phyloP scores from a whole-genome alignment of 2,888 invertebrate genomes.

The Hydroisotoma schaefferi region DNA sequence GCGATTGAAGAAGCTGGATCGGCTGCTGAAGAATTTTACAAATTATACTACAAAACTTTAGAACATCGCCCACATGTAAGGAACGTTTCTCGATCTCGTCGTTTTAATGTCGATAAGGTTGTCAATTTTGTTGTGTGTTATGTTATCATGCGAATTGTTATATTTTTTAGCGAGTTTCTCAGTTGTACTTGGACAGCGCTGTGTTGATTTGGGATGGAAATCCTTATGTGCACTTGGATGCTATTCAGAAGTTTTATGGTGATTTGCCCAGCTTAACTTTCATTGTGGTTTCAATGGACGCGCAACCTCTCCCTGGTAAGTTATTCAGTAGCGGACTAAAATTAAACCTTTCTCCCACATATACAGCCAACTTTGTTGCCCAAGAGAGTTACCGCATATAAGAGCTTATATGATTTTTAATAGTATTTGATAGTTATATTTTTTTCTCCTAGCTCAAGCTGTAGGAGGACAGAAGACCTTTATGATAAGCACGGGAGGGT shows the following conservation, averaged over 20 bases:
- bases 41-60: slow-evolving; percentile 81
- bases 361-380: too few relatives aligned
- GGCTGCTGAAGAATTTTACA: slow-evolving; percentile 83
- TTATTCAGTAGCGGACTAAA: too few relatives aligned
- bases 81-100: neutral
- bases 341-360: too few relatives aligned
- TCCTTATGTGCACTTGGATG: slow-evolving; percentile 71
- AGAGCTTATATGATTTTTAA: slow-evolving; percentile 1
- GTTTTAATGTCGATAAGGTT: neutral
- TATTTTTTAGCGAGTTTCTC: slow-evolving; percentile 63
- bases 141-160: slow-evolving; percentile 9
- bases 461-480: slow-evolving; percentile 75
- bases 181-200: slow-evolving; percentile 77
- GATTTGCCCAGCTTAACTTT: slow-evolving; percentile 80
- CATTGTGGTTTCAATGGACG: slow-evolving; percentile 71
- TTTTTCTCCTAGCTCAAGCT: slow-evolving; percentile 51
- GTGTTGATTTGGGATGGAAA: slow-evolving; percentile 92
- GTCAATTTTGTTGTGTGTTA: neutral
- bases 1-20: slow-evolving; percentile 70
- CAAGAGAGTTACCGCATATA: too few relatives aligned
- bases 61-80: slow-evolving; percentile 77
- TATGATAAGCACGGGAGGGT: slow-evolving; percentile 71
- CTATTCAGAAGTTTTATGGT: slow-evolving; percentile 79
- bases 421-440: slow-evolving; percentile 9
- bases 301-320: slow-evolving; percentile 73